Percentiles rank a stretch among this genome's conserved stretches.
Conservation (phyloP, 2,888 invertebrate species). For the Glaucopsyche alexis region DNA sequence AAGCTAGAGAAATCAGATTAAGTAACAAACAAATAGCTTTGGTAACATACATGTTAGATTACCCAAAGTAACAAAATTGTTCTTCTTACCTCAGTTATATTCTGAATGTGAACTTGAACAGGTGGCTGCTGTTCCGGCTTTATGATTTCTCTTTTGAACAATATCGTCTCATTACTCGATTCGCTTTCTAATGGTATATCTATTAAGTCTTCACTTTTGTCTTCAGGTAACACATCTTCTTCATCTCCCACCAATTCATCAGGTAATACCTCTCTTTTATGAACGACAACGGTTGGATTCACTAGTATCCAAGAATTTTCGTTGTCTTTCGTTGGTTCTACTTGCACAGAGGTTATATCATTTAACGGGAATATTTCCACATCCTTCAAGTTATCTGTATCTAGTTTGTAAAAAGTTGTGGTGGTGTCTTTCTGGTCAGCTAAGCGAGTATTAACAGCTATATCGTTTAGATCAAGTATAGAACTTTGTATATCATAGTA, state of each 20-base stretch:
- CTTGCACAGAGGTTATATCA: constrained; percentile 41
- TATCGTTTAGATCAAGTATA: constrained; percentile 39
- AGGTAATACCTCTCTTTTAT: constrained; percentile 57
- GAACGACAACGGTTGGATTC: constrained; percentile 58
- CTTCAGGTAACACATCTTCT: constrained; percentile 41
- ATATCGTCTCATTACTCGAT: constrained; percentile 56
- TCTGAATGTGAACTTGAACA: constrained; percentile 84
- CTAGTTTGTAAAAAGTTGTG: constrained; percentile 33
- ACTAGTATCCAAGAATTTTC: constrained; percentile 68
- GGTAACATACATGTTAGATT: too few species aligned
- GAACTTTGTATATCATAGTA: constrained; percentile 59
- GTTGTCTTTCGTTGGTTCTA: constrained; percentile 55
- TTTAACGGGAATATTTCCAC: constrained; percentile 48
- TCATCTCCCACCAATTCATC: constrained; percentile 45
- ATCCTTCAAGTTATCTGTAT: constrained; percentile 40
- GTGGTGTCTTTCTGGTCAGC: constrained; percentile 33
- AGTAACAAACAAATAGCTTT: not conserved
- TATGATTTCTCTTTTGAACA: constrained; percentile 71
- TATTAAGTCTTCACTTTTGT: constrained; percentile 57
- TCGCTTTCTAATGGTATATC: constrained; percentile 69
- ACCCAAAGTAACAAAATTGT: not conserved
- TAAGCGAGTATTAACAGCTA: constrained; percentile 37
- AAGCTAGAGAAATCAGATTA: too few species aligned
- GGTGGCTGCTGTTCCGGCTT: constrained; percentile 76
- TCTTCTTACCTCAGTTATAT: constrained; percentile 77